A percentile compares a stretch with the other conserved stretches of the same genome.
Conservation (phyloP, 2,888 invertebrate genomes). For the Myopa tessellatipennis region DNA sequence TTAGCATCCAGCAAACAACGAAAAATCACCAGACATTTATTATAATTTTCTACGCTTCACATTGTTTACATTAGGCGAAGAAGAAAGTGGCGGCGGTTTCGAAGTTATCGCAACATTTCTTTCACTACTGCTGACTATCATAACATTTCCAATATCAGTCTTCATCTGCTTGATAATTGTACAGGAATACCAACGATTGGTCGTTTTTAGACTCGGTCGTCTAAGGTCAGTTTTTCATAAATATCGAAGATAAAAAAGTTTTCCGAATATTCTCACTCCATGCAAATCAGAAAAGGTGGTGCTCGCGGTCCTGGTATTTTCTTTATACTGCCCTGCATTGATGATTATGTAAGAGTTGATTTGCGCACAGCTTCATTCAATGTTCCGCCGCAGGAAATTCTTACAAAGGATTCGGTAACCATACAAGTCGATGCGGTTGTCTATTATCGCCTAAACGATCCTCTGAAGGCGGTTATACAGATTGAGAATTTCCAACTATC, state of each 20-base stretch:
- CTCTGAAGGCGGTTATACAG: slow-evolving; percentile 77
- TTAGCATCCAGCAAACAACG: not conserved
- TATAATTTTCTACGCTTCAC: not conserved
- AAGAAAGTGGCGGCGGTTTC: slow-evolving; percentile 55
- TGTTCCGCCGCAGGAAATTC: slow-evolving; percentile 74
- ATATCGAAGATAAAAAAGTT: not conserved
- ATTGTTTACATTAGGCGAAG: slow-evolving; percentile 8
- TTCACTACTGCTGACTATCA: slow-evolving; percentile 76
- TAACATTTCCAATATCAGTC: slow-evolving; percentile 82
- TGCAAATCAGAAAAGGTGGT: slow-evolving; percentile 47
- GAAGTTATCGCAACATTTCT: slow-evolving; percentile 78
- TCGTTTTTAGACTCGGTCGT: slow-evolving; percentile 85
- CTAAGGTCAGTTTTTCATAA: slow-evolving; percentile 66
- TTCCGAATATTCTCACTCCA: not conserved
- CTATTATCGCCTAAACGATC: slow-evolving; percentile 81
- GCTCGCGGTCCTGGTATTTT: slow-evolving; percentile 72
- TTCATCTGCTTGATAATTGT: slow-evolving; percentile 85
- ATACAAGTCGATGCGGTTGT: slow-evolving; percentile 91
- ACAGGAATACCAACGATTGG: slow-evolving; percentile 84
- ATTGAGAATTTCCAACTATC: slow-evolving; percentile 74
- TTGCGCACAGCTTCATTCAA: slow-evolving; percentile 73
- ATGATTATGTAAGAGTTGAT: slow-evolving; percentile 71
- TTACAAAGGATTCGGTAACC: slow-evolving; percentile 92
- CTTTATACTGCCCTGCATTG: slow-evolving; percentile 74
- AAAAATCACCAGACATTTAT: not conserved